Evolutionary conservation across 2,888 invertebrate species (phyloP), one percentile per base, ranked within the genome.

Genomic region (Caenorhabditis sinica): DNA sequence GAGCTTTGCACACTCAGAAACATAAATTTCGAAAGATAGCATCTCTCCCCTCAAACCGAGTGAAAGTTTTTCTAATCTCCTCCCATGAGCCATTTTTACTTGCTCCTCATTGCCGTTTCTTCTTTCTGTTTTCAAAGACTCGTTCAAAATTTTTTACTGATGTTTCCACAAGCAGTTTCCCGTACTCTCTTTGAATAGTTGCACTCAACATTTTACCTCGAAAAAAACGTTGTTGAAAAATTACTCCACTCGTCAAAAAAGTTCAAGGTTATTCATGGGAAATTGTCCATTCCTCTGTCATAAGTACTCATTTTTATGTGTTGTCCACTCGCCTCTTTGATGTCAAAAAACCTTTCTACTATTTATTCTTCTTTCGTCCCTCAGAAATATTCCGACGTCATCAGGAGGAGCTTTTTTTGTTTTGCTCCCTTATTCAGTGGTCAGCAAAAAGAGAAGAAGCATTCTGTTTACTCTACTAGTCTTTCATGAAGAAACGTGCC

Each of bases 401-500:
- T 53, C 53, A 53, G 23, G n/a, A 45, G 15, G 45, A 9, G 33
- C 33, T 17, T 56, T 56, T 56, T 28, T 56, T 28, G 25, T 56
- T 56, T 56, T 56, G 25, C 15, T 56, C 56, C 2, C 28, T 56
- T 56, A 15, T 56, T 28, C 56, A n/a, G n/a, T 51, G 20, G 51
- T 51, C 23, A 23, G 51, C 51, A 20, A 5, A 51, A 23, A 8
- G 49, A 49, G 49, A n/a, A 6, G 17, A n/a, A 5, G 15, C 11
- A n/a, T n/a, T 49, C n/a, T 56, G 56, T 56, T 56, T 28, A 28
- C 43, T n/a, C n/a, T 63, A 63, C 65, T 65, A 30, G 65, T 25
- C 45, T 65, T 49, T n/a, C n/a, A 25, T 23, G 45, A 65, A 23
- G 65, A 65, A 65, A 65, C 65, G 65, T 65, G 65, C 65, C 33